phyloP scores from a whole-genome alignment of 2,797 vertebrate species.

The Carduelis carduelis region DNA sequence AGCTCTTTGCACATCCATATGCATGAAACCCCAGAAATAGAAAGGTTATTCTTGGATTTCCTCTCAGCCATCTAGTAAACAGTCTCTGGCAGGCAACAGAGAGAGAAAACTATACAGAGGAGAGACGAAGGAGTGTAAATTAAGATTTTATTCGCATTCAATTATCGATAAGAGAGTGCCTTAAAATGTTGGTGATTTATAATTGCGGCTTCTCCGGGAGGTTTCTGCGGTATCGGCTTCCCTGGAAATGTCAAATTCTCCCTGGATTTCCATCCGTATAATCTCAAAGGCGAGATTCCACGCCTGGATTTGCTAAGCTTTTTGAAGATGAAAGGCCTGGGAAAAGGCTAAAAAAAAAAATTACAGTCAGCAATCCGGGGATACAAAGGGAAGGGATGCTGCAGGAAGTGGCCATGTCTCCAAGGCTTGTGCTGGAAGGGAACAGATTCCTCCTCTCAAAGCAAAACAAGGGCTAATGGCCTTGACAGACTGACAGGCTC shows the following conservation, averaged over 20 bases:
- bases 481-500: neutral
- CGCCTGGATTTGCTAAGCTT: neutral
- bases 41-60: slow-evolving; percentile 67
- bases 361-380: neutral
- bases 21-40: slow-evolving; percentile 60
- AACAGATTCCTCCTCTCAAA: neutral
- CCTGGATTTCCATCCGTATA: neutral
- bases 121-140: neutral
- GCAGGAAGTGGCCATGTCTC: neutral
- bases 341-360: slow-evolving; percentile 22
- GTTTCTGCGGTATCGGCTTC: neutral
- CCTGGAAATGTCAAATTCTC: neutral
- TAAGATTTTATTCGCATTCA: slow-evolving; percentile 21
- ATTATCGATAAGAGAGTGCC: neutral
- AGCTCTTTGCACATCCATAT: slow-evolving; percentile 57
- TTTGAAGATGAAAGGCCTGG: slow-evolving; percentile 58
- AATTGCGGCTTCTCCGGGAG: neutral
- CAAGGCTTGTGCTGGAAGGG: neutral
- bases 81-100: slow-evolving; percentile 32
- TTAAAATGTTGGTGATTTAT: neutral
- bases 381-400: neutral
- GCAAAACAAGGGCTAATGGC: neutral
- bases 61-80: slow-evolving; percentile 59
- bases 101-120: neutral
- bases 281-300: slow-evolving; percentile 16